Percentiles rank a stretch among this genome's conserved stretches.
phyloP scores from a whole-genome alignment of 2,797 vertebrate genomes.

The Periophthalmus magnuspinnatus region DNA sequence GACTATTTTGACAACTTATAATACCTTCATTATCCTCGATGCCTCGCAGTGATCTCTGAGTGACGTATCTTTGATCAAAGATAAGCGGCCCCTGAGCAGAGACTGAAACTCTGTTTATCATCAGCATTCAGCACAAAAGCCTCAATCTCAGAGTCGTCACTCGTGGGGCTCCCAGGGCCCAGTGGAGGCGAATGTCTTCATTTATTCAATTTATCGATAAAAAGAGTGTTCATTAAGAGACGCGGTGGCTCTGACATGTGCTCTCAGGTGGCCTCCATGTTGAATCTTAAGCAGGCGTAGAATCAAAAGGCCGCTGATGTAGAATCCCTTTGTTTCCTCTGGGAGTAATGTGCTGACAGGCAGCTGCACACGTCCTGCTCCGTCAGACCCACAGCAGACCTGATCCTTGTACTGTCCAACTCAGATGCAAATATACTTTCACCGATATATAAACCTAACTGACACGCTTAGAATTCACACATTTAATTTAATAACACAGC shows the following conservation, averaged over 20 bases:
- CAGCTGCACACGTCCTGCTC: constrained; percentile 41
- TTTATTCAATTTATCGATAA: constrained; percentile 79
- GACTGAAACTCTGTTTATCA: constrained; percentile 52
- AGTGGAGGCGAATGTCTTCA: constrained; percentile 57
- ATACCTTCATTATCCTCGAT: constrained; percentile 5
- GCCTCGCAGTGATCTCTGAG: not conserved
- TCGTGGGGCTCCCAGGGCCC: constrained; percentile 65
- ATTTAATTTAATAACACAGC: no score
- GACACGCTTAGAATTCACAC: no score
- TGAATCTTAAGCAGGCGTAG: constrained; percentile 59
- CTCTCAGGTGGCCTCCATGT: constrained; percentile 66
- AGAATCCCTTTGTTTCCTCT: constrained; percentile 47
- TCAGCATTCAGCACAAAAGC: constrained; percentile 70
- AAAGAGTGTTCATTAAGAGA: constrained; percentile 74
- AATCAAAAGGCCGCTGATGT: constrained; percentile 50
- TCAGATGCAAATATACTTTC: not conserved
- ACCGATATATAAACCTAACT: no score
- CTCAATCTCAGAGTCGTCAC: constrained; percentile 71
- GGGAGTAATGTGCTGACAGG: constrained; percentile 47
- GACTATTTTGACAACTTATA: not conserved
- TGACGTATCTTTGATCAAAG: constrained; percentile 22
- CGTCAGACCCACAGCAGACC: constrained; percentile 33
- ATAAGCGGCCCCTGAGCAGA: constrained; percentile 12
- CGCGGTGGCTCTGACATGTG: constrained; percentile 62
- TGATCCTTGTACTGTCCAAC: not conserved